Evolutionary conservation across 2,888 invertebrate species (phyloP).

Genomic region (Thymelicus lineola): DNA sequence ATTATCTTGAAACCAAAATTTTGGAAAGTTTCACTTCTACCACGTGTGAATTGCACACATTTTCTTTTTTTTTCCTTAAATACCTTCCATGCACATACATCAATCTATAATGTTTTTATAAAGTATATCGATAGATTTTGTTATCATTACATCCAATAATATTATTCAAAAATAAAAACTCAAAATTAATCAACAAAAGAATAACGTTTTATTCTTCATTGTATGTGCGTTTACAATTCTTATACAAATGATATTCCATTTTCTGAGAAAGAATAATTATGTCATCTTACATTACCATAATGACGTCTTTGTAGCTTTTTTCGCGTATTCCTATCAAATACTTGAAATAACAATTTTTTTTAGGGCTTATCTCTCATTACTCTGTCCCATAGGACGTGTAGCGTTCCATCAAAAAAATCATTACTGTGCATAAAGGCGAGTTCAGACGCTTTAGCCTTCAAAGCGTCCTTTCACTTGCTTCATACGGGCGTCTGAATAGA

Average conservation of each 20-base stretch:
- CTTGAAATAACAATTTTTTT: constrained; percentile 6
- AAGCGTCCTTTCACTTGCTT: constrained; percentile 9
- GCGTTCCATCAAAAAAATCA: constrained; percentile 28
- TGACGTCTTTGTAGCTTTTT: not conserved
- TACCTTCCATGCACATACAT: too few species aligned
- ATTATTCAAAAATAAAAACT: not conserved
- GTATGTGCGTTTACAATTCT: too few species aligned
- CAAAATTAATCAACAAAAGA: not conserved
- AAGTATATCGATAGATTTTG: too few species aligned
- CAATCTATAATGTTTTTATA: too few species aligned
- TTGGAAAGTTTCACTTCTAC: too few species aligned
- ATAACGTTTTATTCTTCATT: not conserved
- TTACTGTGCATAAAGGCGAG: constrained; percentile 16
- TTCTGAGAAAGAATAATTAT: not conserved
- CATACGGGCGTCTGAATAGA: constrained; percentile 4
- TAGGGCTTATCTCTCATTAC: constrained; percentile 44
- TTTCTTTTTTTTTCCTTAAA: too few species aligned
- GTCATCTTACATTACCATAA: not conserved
- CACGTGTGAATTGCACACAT: too few species aligned
- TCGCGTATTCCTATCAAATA: not conserved
- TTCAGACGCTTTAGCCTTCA: constrained; percentile 11
- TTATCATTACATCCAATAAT: too few species aligned
- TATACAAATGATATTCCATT: not conserved
- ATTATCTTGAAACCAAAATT: too few species aligned
- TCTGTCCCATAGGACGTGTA: constrained; percentile 31